phyloP scores from a whole-genome alignment of 2,113 vertebrate genomes.

The Marmota monax region DNA sequence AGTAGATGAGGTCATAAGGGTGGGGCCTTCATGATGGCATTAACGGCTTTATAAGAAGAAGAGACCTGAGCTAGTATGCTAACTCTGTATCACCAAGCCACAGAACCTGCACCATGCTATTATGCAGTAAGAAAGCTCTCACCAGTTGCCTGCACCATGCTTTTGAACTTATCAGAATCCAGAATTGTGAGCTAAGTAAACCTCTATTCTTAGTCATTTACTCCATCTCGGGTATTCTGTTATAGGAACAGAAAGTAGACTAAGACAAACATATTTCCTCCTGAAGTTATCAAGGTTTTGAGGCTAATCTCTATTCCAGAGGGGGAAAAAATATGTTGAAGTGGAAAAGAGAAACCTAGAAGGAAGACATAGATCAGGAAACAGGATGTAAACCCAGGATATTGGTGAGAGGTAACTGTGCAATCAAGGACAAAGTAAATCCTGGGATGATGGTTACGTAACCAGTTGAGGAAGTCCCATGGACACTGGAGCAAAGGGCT shows the following conservation, averaged over 20 bases:
- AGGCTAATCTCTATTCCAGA: not conserved
- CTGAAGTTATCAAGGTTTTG: not conserved
- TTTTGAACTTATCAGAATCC: not conserved
- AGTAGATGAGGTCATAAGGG: not conserved
- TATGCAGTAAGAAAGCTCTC: not conserved
- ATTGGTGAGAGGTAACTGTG: not conserved
- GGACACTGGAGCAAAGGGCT: not conserved
- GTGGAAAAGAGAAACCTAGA: constrained; percentile 37
- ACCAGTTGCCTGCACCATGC: too few relatives aligned
- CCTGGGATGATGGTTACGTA: not conserved
- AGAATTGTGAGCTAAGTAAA: not conserved
- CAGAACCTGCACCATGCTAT: too few relatives aligned
- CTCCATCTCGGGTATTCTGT: not conserved
- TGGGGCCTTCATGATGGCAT: not conserved
- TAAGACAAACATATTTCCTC: not conserved
- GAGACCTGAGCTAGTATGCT: not conserved
- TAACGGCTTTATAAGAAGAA: not conserved
- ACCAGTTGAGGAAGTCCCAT: not conserved
- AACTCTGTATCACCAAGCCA: not conserved
- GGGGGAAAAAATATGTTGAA: not conserved
- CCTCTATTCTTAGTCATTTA: not conserved
- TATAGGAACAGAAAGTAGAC: not conserved
- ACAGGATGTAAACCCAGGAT: not conserved
- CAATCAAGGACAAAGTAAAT: not conserved
- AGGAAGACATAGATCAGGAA: not conserved